Evolutionary conservation across 2,888 invertebrate species (phyloP), one percentile per base, ranked within the genome.

Genomic region (Laothoe populi): DNA sequence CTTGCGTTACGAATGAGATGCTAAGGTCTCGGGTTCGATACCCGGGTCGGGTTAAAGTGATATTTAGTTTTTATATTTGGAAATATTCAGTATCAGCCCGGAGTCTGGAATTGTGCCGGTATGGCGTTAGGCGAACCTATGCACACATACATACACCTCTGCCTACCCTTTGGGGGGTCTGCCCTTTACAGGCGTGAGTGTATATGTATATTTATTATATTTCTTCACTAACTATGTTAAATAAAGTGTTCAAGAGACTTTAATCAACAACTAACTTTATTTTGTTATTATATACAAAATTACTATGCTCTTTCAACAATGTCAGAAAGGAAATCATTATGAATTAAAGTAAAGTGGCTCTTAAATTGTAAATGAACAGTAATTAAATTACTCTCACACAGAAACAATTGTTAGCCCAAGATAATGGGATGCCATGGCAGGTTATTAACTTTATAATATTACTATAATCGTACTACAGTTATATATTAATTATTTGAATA

Each of bases 371-470:
- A 70, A 69, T 69, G 70, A 67, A 59, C 53, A 58, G 64, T 67
- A 57, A 63, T 65, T 67, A 63, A 68, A 68, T 64, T 66, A 65
- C 67, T 71, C 77, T 76, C 72, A 70, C 70, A 70, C 64, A 57
- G 59, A 64, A 71, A 71, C 69, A 70, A 70, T 72, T 66, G 58
- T 59, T 61, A 63, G 62, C 63, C 46, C 11, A 42, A 58, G 11
- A 58, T 42, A 24, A 42, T n/a, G n/a, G 16, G 16, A 24, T 24
- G 16, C 24, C 24, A 19, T 58, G 21, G 40, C 11, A 42, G 62
- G 76, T 75, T 70, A 69, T 58, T 72, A 70, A 70, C 75, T 67
- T 62, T 59, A 35, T 48, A 58, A 31, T 45, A 45, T 21, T 35
- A 40, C 45, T 44, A 26, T 26, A 16, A 44, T 26, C 26, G 35